Percentiles rank a stretch among this genome's conserved stretches.
Conservation (phyloP, 2,888 invertebrate species). For the Machimus atricapillus region DNA sequence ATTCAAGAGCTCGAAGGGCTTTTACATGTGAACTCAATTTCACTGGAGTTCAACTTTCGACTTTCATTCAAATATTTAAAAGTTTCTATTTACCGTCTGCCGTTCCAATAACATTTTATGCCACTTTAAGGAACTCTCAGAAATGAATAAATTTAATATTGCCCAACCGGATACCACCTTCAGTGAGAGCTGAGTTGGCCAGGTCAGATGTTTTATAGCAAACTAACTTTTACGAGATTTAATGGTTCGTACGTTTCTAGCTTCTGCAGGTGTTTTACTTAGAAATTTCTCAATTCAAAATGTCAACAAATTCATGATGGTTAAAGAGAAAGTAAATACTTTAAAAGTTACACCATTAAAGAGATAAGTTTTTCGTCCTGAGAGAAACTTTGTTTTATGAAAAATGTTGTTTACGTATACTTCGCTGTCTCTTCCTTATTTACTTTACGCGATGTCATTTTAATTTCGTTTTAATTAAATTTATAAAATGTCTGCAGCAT, state of each 20-base stretch:
- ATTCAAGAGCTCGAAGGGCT: background rate
- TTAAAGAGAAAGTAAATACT: background rate
- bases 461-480: background rate
- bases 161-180: background rate
- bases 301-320: background rate
- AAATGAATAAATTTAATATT: background rate
- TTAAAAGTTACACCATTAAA: background rate
- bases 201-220: background rate
- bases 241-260: background rate
- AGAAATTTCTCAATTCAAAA: background rate
- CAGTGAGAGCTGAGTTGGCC: background rate
- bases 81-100: background rate
- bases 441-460: background rate
- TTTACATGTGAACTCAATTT: conserved; percentile 10
- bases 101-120: background rate
- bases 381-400: background rate
- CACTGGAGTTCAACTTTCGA: background rate
- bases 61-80: conserved; percentile 14
- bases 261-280: background rate
- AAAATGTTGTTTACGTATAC: background rate
- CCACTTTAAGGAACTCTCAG: background rate
- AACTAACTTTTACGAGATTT: background rate
- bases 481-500: background rate
- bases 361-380: background rate
- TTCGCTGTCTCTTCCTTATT: background rate